These are phyloP conservation scores for Tachysurus vachellii DNA, from an alignment of 2,113 vertebrate genomes.

Conservation along the genomic window DNA sequence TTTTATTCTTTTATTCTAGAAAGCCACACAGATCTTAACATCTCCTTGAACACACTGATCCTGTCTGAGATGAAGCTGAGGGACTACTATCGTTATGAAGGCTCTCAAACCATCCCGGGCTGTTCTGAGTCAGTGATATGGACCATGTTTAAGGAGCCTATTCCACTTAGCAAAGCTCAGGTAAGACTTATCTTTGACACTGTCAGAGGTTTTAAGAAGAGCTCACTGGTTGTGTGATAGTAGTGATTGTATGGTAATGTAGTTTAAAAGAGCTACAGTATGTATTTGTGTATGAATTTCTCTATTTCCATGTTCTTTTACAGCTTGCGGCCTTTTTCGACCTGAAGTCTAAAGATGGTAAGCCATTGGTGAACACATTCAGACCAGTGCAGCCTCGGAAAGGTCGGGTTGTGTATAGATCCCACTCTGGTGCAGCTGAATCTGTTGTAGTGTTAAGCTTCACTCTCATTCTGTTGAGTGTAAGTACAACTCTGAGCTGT, in stretches of 20 bases:
- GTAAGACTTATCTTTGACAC: conserved; percentile 61
- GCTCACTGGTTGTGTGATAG: neutral
- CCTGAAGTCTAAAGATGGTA: conserved; percentile 61
- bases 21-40: too few species aligned
- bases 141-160: conserved; percentile 81
- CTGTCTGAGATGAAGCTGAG: conserved; percentile 69
- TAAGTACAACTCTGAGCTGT: too few species aligned
- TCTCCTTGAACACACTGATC: conserved; percentile 75
- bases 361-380: conserved; percentile 66
- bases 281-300: neutral
- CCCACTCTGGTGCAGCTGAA: conserved; percentile 63
- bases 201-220: neutral
- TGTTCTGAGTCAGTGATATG: conserved; percentile 82
- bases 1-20: neutral
- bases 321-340: conserved; percentile 67
- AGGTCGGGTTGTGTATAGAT: conserved; percentile 62
- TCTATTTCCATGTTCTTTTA: conserved; percentile 12
- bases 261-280: neutral
- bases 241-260: neutral
- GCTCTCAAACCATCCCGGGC: conserved; percentile 86
- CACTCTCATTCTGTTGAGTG: too few species aligned
- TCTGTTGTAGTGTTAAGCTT: too few species aligned
- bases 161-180: conserved; percentile 77
- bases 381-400: conserved; percentile 73
- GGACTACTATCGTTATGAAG: conserved; percentile 84